These are phyloP conservation scores for Drosophila nigromelanica DNA, from an alignment of 1,140 invertebrate genomes.

Conservation along the genomic window DNA sequence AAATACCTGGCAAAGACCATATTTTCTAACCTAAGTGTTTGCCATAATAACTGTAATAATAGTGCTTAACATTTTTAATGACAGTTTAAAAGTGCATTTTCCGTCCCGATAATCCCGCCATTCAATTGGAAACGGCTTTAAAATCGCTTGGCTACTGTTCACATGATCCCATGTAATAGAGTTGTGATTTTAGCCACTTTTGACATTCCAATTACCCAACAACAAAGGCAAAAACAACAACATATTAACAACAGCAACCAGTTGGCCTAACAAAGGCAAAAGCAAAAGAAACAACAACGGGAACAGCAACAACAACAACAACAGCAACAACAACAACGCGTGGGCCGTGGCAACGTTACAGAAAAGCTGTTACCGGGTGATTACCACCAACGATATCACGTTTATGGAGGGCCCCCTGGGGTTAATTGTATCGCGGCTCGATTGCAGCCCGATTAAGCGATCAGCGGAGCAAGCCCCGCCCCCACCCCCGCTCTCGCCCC, in stretches of 20 bases:
- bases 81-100: not conserved
- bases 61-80: not conserved
- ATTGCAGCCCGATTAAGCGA: slow-evolving; percentile 56
- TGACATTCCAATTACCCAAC: slow-evolving; percentile 59
- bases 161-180: slow-evolving; percentile 33
- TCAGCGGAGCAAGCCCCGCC: slow-evolving; percentile 22
- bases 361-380: slow-evolving; percentile 35
- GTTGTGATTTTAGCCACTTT: slow-evolving; percentile 51
- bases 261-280: slow-evolving; percentile 1
- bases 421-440: slow-evolving; percentile 58
- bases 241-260: slow-evolving; percentile 3
- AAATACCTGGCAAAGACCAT: too few species aligned
- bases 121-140: slow-evolving; percentile 1
- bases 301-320: slow-evolving; percentile 1
- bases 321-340: slow-evolving; percentile 14
- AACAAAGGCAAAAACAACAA: slow-evolving; percentile 26
- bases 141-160: slow-evolving; percentile 31
- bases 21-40: too few species aligned
- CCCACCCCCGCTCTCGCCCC: not conserved
- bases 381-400: slow-evolving; percentile 54
- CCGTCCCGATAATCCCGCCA: not conserved
- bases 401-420: slow-evolving; percentile 50
- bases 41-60: not conserved
- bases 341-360: slow-evolving; percentile 19
- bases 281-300: not conserved